Evolutionary conservation across 1,140 invertebrate species (phyloP), one percentile per base, ranked within the genome.

Genomic region (Zaprionus nigranus): DNA sequence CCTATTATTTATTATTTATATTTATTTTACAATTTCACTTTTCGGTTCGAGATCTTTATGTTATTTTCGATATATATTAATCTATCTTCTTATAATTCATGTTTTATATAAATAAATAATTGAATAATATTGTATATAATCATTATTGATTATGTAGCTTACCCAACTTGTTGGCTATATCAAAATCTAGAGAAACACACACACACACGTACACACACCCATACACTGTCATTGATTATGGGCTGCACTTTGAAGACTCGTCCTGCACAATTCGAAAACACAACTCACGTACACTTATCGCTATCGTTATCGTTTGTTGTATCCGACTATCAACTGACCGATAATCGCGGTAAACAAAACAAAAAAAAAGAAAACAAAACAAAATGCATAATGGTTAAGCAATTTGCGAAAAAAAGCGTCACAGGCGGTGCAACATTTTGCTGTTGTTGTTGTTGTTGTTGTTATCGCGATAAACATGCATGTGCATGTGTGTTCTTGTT

Each of bases 401-500:
- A 26, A 46, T 26, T 64, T 30, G 46, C 17, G 4, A 12, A 20
- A 51, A 51, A 51, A 17, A n/a, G 4, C 20, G 46, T 51, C 61
- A 38, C 61, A 26, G 26, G 30, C 36, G 34, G 15, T 53, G 2
- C 61, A 51, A 54, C 61, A 38, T 53, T 64, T 54, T 64, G 26
- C 49, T 53, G 46, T 53, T 51, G 12, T 36, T 62, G 11, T 49
- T 61, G 11, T 49, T 61, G n/a, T 46, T 49, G 12, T 30, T 34
- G 28, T 34, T 53, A 5, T 13, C 24, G 53, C 63, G 53, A 56
- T 51, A 13, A 11, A 12, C 46, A 22, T n/a, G 20, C 46, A 24
- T 5, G 20, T 51, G 22, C 20, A 51, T 51, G 46, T 51, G 20
- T 24, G 40, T 46, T 46, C 40, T 46, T 40, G 38, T 6, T 6